Evolutionary conservation across 2,888 invertebrate genomes (phyloP).

Genomic region (Actias luna): DNA sequence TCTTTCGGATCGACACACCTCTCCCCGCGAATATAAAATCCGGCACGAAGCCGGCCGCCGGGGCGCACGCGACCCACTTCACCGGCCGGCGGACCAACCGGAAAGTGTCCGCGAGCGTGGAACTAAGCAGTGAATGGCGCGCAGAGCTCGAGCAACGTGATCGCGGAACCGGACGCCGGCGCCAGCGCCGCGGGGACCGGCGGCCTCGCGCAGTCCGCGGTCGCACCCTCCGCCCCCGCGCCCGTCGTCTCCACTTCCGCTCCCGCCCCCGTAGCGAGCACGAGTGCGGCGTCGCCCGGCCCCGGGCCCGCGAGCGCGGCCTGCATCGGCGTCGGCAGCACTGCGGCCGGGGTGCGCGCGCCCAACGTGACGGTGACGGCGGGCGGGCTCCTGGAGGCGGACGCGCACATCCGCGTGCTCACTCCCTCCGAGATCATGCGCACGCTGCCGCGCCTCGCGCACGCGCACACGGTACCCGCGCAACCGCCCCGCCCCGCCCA

Average conservation of each 20-base stretch:
- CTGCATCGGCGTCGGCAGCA: constrained; percentile 22
- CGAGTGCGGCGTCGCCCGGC: constrained; percentile 19
- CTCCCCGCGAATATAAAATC: background rate
- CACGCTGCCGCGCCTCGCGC: constrained; percentile 92
- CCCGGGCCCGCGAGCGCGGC: constrained; percentile 30
- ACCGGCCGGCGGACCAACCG: background rate
- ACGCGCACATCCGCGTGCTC: constrained; percentile 93
- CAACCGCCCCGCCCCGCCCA: constrained; percentile 92
- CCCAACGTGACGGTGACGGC: constrained; percentile 87
- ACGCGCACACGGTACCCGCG: constrained; percentile 48
- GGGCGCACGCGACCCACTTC: background rate
- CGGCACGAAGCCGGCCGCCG: background rate
- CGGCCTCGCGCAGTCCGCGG: constrained; percentile 32
- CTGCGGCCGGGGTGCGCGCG: constrained; percentile 77
- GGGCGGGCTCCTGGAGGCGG: constrained; percentile 82
- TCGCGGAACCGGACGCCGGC: constrained; percentile 31
- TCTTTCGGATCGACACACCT: background rate
- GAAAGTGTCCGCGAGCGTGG: constrained; percentile 23
- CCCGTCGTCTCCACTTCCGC: constrained; percentile 24
- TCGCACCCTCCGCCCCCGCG: constrained; percentile 29
- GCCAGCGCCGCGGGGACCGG: constrained; percentile 28
- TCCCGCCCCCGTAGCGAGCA: constrained; percentile 26
- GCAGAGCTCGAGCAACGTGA: constrained; percentile 59
- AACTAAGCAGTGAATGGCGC: constrained; percentile 57
- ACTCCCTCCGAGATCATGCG: constrained; percentile 95